phyloP scores from a whole-genome alignment of 2,797 vertebrate species.

The Coranthus polyacanthus region DNA sequence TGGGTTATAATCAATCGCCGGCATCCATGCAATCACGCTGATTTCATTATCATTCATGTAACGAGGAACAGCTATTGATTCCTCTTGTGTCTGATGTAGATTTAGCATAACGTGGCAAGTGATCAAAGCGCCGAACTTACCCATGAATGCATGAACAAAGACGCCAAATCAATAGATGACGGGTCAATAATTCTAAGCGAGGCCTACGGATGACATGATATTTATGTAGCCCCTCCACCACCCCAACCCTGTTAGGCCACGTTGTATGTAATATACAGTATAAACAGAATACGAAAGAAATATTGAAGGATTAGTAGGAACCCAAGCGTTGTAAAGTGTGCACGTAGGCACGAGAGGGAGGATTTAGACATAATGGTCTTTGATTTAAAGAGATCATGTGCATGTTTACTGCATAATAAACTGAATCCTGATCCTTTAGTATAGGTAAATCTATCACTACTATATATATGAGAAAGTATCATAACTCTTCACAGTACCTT shows the following conservation, averaged over 20 bases:
- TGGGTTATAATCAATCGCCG: conserved; percentile 51
- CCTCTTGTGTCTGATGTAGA: conserved; percentile 74
- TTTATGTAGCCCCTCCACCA: conserved; percentile 55
- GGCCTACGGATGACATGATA: conserved; percentile 69
- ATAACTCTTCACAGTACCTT: conserved; percentile 7
- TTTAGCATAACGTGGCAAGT: conserved; percentile 68
- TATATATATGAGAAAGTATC: neutral
- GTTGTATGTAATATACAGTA: conserved; percentile 15
- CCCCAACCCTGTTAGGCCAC: conserved; percentile 44
- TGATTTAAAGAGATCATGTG: conserved; percentile 28
- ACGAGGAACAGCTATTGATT: conserved; percentile 69
- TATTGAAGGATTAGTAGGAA: conserved; percentile 18
- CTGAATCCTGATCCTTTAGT: conserved; percentile 28
- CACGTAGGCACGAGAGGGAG: neutral
- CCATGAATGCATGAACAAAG: conserved; percentile 79
- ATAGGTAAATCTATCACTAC: conserved; percentile 5
- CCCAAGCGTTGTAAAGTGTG: conserved; percentile 9
- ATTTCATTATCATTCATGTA: conserved; percentile 78
- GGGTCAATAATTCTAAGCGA: conserved; percentile 78
- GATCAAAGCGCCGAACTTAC: conserved; percentile 79
- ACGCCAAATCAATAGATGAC: conserved; percentile 78
- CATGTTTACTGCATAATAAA: conserved; percentile 8
- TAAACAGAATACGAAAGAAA: conserved; percentile 40
- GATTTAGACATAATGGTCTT: neutral
- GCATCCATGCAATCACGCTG: conserved; percentile 65